Evolutionary conservation across 2,888 invertebrate genomes (phyloP).

Genomic region (Hecatera dysodea): DNA sequence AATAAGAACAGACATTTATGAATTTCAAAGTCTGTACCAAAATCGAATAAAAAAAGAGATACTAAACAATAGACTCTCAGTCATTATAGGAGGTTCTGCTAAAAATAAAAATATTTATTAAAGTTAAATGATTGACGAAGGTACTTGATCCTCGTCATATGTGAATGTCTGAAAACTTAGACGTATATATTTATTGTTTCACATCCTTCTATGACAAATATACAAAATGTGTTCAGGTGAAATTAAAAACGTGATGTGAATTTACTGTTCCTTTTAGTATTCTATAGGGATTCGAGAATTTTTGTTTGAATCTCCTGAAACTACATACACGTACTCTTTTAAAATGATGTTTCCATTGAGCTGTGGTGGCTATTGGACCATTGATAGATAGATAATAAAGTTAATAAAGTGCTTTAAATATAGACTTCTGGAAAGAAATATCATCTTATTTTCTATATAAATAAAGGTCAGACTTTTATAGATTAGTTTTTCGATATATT

Average conservation of each 20-base stretch:
- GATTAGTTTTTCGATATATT: too few relatives aligned
- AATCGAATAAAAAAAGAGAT: constrained; percentile 19
- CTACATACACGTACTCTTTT: neutral
- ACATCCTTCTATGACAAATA: constrained; percentile 22
- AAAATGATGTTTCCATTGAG: too few relatives aligned
- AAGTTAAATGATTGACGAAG: constrained; percentile 28
- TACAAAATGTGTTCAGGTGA: constrained; percentile 6
- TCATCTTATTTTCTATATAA: too few relatives aligned
- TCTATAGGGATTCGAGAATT: neutral
- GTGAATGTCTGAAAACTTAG: constrained; percentile 17
- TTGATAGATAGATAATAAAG: too few relatives aligned
- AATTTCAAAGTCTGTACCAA: constrained; percentile 24
- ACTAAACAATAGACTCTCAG: constrained; percentile 26
- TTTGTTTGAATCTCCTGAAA: neutral
- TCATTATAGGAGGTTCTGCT: neutral
- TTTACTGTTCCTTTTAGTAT: neutral
- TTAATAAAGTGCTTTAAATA: too few relatives aligned
- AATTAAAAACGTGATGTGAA: constrained; percentile 46
- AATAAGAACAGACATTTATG: constrained; percentile 32
- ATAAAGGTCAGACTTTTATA: too few relatives aligned
- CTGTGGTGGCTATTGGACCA: too few relatives aligned
- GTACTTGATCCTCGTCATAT: constrained; percentile 33
- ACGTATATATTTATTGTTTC: constrained; percentile 12
- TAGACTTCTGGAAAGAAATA: too few relatives aligned
- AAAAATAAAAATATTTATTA: constrained; percentile 27